Conservation (phyloP, 2,888 invertebrate species). For the Drosophila stalkeri region DNA sequence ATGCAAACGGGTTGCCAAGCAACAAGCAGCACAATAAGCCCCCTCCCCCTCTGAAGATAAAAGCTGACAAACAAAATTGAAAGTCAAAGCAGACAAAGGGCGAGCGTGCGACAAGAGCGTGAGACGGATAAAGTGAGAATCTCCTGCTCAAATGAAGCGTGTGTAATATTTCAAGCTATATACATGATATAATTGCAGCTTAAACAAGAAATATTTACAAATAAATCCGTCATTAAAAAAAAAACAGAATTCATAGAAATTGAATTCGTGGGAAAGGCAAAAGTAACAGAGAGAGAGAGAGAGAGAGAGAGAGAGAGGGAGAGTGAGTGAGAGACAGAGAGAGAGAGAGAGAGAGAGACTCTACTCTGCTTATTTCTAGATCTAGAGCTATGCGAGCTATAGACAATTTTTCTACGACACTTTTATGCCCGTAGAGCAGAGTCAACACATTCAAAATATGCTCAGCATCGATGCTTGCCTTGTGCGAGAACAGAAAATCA, state of each 20-base stretch:
- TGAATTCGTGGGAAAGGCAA: not conserved
- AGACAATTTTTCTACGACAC: too few relatives aligned
- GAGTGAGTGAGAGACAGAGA: too few relatives aligned
- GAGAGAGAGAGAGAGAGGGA: not conserved
- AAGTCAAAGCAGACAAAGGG: conserved; percentile 10
- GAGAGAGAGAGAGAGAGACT: not conserved
- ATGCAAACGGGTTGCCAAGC: conserved; percentile 54
- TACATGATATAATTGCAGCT: not conserved
- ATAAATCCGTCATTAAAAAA: not conserved
- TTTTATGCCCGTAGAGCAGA: not conserved
- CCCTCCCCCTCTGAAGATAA: conserved; percentile 25
- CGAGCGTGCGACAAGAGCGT: not conserved
- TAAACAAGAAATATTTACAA: not conserved
- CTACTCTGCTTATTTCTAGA: not conserved
- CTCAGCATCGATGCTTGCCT: conserved; percentile 8
- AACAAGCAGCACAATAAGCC: conserved; percentile 46
- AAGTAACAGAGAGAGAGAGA: not conserved
- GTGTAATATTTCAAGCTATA: not conserved
- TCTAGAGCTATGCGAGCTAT: not conserved
- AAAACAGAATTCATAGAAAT: not conserved
- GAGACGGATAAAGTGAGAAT: not conserved
- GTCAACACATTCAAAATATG: not conserved
- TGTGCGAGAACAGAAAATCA: conserved; percentile 25
- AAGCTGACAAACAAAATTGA: conserved; percentile 42
- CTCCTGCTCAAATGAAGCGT: not conserved